Conservation (phyloP, 2,888 invertebrate genomes). For the Seladonia tumulorum region DNA sequence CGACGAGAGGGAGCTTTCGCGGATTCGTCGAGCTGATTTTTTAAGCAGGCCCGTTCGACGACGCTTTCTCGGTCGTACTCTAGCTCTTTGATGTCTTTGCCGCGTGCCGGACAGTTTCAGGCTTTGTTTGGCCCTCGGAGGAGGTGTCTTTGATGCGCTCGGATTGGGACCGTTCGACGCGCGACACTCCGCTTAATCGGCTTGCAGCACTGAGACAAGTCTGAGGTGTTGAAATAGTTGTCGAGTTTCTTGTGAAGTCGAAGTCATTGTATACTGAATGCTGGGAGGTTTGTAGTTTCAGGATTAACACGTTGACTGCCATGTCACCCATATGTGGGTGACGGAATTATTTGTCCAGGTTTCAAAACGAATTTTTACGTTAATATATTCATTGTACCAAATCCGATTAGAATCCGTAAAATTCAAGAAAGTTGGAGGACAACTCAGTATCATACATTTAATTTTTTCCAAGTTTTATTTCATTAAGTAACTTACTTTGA, state of each 20-base stretch:
- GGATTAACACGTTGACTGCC: too few relatives aligned
- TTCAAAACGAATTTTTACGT: too few relatives aligned
- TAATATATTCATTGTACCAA: too few relatives aligned
- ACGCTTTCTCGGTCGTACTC: background rate
- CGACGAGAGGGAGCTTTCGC: background rate
- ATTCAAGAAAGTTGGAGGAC: too few relatives aligned
- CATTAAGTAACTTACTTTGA: too few relatives aligned
- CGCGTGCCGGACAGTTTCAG: background rate
- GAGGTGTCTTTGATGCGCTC: background rate
- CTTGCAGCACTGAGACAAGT: background rate
- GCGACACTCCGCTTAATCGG: background rate
- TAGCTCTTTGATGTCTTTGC: background rate
- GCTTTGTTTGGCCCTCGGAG: background rate
- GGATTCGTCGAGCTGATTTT: conserved; percentile 3
- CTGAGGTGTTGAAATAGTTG: background rate
- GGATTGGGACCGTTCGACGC: background rate
- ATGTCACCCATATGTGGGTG: too few relatives aligned
- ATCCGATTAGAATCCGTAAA: too few relatives aligned
- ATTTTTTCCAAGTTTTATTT: too few relatives aligned
- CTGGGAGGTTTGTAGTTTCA: background rate
- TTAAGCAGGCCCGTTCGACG: background rate
- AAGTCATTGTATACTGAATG: too few relatives aligned
- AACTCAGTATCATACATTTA: too few relatives aligned
- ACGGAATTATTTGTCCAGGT: too few relatives aligned
- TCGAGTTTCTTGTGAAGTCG: background rate